Evolutionary conservation across 2,113 vertebrate genomes (phyloP), one percentile per base, ranked within the genome.

Genomic region (Noturus placidus): DNA sequence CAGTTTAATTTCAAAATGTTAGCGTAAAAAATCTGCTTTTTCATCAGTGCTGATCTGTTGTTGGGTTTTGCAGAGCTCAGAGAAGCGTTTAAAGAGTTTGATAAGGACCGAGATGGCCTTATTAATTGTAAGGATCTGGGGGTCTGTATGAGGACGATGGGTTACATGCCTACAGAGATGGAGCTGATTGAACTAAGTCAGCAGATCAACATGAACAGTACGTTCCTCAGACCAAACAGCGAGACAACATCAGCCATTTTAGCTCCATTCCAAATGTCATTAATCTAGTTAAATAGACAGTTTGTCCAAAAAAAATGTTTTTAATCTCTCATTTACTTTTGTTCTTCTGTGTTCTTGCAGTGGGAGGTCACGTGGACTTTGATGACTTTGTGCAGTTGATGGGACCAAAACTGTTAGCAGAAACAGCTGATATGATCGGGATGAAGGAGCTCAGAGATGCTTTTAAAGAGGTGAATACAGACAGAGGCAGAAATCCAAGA

Each of bases 151-250:
- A 96, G 98, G 25, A 99, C 98, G 22, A 99, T 99, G 98, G 98
- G 98, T 69, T 99, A 99, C 95, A 99, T 99, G 98, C 98, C 98
- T 38, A 99, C 98, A 0, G 98, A 99, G 94, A 99, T 99, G 98
- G 98, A 99, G 93, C 95, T 99, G 35, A 99, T 99, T 1, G 98
- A 99, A 88, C 94, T 99, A 30, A 99, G 98, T 87, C 98, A 99
- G 95, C 98, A 99, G 94, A 98, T 99, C 94, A 99, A 99, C 95
- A 99, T 99, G 98, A 99, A 99, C 92, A 0, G 98, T 99, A 94
- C 96, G 97, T 95, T 15, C 35, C 42, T 35, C 56, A n/a, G 52
- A 67, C 1, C 59, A 63, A 50, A 52, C 27, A 6, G 8, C 2
- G 2, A 38, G 11, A 81, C 50, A 56, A 0, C 11, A 56, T 25